Base-by-base conservation (phyloP, 2,888 invertebrate species). In the Chloromyia formosa region DNA sequence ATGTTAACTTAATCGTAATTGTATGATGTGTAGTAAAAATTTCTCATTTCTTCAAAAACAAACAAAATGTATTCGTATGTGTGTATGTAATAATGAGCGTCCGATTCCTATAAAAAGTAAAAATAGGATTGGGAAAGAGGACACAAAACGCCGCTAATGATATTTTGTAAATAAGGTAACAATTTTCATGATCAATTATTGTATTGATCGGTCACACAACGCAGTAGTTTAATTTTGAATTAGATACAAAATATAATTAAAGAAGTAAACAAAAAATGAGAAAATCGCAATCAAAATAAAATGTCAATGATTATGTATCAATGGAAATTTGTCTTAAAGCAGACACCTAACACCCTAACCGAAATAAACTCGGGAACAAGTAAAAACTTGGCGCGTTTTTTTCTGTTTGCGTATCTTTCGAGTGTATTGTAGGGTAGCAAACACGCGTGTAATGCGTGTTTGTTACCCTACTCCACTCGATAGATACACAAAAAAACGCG, bases 141-240 rank as follows among this genome's bases (percentile, higher is more conserved):
- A 60, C 9, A n/a, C 60, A 27, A 58, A 58, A 18, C 4, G 22
- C 16, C 22, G 62, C 62, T 23, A 12, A 64, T 66, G 66, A 66
- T 66, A 66, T 45, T 66, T 20, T 66, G 66, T 66, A 66, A 66
- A 66, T 66, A 66, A 66, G 45, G 5, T 10, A 42, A 49, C 9
- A 49, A 35, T 35, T 35, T 66, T 35, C 22, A 14, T 45, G 35
- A 49, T 66, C 66, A 49, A 49, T 9, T 35, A 22, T 49, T 1
- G 1, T 49, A 18, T 20, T 16, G 0, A 22, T 45, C n/a, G 42
- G 45, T 1, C 20, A 66, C 49, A 62, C 40, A 49, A 66, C 66
- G 49, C 49, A 66, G 45, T 66, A 45, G 20, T 49, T 49, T 49
- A 49, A 22, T 49, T 49, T 35, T 20, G 14, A 66, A 18, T 10